These are phyloP conservation scores for Peromyscus attwateri DNA, from an alignment of 2,797 vertebrate genomes.

Conservation along the genomic window DNA sequence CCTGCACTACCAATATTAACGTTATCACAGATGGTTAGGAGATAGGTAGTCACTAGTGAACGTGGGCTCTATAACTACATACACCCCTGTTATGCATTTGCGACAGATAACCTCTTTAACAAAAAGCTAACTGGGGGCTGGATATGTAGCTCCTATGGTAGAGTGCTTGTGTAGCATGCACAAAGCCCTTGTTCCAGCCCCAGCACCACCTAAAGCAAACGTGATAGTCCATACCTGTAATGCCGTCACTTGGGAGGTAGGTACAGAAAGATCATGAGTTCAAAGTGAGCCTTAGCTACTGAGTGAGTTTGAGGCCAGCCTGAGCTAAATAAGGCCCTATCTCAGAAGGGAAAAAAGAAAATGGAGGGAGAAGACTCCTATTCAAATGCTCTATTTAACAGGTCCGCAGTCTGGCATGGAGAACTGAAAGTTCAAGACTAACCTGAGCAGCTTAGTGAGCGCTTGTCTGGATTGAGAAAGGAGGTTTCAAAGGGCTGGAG, in stretches of 20 bases:
- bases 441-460: not conserved
- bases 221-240: not conserved
- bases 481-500: not conserved
- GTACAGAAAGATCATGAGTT: not conserved
- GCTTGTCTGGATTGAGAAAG: not conserved
- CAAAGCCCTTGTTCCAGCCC: not conserved
- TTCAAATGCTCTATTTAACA: not conserved
- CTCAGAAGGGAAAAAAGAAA: not conserved
- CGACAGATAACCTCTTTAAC: constrained; percentile 12
- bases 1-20: constrained; percentile 19
- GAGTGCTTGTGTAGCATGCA: not conserved
- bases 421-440: not conserved
- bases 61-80: not conserved
- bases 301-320: not conserved
- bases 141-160: not conserved
- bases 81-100: not conserved
- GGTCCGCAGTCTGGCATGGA: not conserved
- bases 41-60: not conserved
- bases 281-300: not conserved
- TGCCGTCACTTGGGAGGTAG: not conserved
- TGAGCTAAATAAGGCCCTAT: not conserved
- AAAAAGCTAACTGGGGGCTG: not conserved
- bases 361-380: not conserved
- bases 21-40: constrained; percentile 12
- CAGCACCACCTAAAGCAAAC: not conserved